Evolutionary conservation across 2,113 vertebrate species (phyloP), one percentile per base, ranked within the genome.

Genomic region (Scomber colias): DNA sequence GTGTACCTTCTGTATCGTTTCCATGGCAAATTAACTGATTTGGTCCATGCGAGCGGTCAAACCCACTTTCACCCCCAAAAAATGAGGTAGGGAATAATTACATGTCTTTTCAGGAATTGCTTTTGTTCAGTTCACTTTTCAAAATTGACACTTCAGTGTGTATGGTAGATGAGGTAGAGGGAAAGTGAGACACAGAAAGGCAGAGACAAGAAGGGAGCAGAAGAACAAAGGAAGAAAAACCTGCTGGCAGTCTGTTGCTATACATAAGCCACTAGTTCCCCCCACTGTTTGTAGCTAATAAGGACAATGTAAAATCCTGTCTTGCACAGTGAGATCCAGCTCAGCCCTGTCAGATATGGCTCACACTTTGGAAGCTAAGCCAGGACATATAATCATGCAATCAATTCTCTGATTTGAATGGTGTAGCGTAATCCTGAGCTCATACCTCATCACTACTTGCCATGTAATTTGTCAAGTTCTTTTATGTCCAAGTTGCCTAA

Each of bases 221-320:
- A 30, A 79, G 81, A 89, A 89, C 81, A 87, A 88, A 89, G 77
- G 44, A 50, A 70, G 54, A 75, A 78, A 27, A 85, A 68, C 79
- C 86, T 77, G 76, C 89, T 81, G 81, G 84, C 62, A 79, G 77
- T 84, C 65, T 77, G 80, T 79, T 71, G 72, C 89, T 78, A 86
- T 82, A 79, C 84, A 84, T 87, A 84, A 87, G 65, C 75, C 79
- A 67, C 87, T 70, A 35, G 62, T 86, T 73, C 85, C 86, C 85
- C 87, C 90, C 84, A 72, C 89, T 91, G 89, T 93, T 89, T 91
- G 79, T 62, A 79, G 80, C 86, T 89, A 90, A 93, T 90, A 90
- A 90, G 90, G 84, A 90, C 88, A 88, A 87, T 90, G 85, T 90
- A 88, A 83, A 89, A 89, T 60, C 89, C 80, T 65, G 71, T 75